Conservation (phyloP, 1,140 invertebrate species). For the Halictus rubicundus region DNA sequence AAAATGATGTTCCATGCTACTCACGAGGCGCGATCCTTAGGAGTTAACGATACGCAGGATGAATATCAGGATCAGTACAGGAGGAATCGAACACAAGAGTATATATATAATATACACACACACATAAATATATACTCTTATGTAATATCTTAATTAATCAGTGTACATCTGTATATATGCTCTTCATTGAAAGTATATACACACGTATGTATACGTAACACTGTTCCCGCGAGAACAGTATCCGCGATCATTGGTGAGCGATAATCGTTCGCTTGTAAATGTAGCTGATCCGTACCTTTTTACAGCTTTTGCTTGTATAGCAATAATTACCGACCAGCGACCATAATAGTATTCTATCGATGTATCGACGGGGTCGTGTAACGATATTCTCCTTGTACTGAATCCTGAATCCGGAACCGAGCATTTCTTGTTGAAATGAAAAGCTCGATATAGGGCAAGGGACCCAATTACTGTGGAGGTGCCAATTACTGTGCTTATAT, state of each 20-base stretch:
- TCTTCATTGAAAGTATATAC: too few species aligned
- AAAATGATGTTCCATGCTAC: conserved; percentile 25
- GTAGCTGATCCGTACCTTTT: conserved; percentile 44
- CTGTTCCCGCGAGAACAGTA: conserved; percentile 7
- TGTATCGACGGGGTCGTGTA: conserved; percentile 32
- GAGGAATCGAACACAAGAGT: conserved; percentile 17
- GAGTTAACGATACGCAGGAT: conserved; percentile 16
- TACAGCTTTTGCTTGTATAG: conserved; percentile 56
- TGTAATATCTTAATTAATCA: too few species aligned
- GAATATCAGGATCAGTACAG: conserved; percentile 18
- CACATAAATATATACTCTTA: too few species aligned
- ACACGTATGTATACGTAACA: background rate
- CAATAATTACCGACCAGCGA: conserved; percentile 53
- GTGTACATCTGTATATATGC: too few species aligned
- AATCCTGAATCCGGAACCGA: conserved; percentile 11
- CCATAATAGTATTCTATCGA: conserved; percentile 38
- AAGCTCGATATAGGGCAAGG: background rate
- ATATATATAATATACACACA: background rate
- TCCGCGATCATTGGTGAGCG: background rate
- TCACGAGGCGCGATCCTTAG: conserved; percentile 24
- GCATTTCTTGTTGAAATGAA: background rate
- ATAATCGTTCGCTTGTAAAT: conserved; percentile 31
- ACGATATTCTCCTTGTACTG: conserved; percentile 50
- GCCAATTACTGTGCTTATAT: too few species aligned
- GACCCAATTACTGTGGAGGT: too few species aligned